phyloP scores from a whole-genome alignment of 2,113 vertebrate genomes.

The Phrynocephalus versicolor region DNA sequence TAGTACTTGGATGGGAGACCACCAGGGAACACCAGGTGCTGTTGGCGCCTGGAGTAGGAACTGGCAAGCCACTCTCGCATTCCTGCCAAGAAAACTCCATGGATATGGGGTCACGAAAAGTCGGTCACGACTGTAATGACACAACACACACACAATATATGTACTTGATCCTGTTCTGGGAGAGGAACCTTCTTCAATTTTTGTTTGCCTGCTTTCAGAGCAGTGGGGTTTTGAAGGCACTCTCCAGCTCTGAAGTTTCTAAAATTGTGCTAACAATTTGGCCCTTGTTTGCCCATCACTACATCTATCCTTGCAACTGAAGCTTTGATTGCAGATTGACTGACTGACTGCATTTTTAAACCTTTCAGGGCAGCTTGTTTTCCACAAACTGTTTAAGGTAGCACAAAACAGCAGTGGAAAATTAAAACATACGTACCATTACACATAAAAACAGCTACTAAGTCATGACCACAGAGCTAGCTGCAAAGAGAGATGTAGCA shows the following conservation, averaged over 20 bases:
- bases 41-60: too few relatives aligned
- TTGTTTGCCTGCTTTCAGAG: neutral
- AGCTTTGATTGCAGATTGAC: neutral
- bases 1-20: too few relatives aligned
- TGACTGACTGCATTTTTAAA: neutral
- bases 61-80: too few relatives aligned
- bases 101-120: too few relatives aligned
- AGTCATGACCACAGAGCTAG: neutral
- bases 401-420: neutral
- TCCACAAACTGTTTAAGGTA: neutral
- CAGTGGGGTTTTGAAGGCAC: neutral
- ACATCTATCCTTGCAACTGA: neutral
- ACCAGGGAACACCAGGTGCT: too few relatives aligned
- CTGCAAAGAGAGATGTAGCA: neutral
- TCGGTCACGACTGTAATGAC: too few relatives aligned
- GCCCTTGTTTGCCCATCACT: neutral
- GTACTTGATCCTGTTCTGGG: too few relatives aligned
- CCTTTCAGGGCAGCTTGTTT: neutral
- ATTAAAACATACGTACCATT: neutral
- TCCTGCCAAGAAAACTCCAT: too few relatives aligned
- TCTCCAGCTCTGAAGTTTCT: neutral
- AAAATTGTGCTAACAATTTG: too few relatives aligned
- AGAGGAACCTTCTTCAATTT: neutral
- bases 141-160: too few relatives aligned
- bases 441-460: too few relatives aligned